Percentiles rank a stretch among this genome's conserved stretches.
Conservation (phyloP, 2,888 invertebrate species). For the Stenotaenia linearis region DNA sequence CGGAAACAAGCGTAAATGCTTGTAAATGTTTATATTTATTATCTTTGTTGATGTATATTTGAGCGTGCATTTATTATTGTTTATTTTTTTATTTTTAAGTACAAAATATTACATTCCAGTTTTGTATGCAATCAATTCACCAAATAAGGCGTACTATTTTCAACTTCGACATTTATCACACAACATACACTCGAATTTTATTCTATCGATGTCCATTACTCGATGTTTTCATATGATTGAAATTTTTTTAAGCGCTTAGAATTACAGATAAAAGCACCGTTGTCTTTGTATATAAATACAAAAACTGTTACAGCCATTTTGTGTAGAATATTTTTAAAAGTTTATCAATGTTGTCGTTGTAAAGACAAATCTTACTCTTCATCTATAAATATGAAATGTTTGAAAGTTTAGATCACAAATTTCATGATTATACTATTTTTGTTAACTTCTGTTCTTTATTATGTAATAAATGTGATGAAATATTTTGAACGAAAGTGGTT, state of each 20-base stretch:
- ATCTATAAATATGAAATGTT: background rate
- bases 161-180: background rate
- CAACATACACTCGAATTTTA: background rate
- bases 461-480: background rate
- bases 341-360: background rate
- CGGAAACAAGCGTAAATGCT: no score
- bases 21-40: background rate
- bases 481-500: background rate
- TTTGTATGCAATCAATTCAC: background rate
- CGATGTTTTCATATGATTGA: background rate
- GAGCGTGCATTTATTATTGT: background rate
- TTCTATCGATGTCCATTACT: background rate
- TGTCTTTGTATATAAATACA: background rate
- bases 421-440: background rate
- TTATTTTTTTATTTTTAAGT: background rate
- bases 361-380: background rate
- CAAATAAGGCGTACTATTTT: background rate
- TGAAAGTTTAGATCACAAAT: background rate
- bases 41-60: background rate
- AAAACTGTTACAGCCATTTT: background rate
- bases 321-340: constrained; percentile 16
- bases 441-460: background rate
- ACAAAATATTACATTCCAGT: background rate
- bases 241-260: background rate
- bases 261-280: background rate